phyloP scores from a whole-genome alignment of 2,888 invertebrate species.

The Syrphus vitripennis region DNA sequence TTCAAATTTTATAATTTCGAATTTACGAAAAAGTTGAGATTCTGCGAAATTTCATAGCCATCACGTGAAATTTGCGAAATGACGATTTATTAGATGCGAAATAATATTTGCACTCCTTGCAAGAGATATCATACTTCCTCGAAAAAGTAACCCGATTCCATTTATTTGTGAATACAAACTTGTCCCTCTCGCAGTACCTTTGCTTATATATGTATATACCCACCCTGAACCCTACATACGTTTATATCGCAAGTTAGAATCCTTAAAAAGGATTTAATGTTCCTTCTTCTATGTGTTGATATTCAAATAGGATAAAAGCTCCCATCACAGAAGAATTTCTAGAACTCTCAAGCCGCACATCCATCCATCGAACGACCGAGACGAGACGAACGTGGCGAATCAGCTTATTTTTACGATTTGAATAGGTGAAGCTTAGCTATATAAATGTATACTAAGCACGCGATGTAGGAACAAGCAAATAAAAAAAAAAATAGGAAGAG shows the following conservation, averaged over 20 bases:
- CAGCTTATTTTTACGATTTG: slow-evolving; percentile 38
- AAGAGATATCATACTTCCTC: too few relatives aligned
- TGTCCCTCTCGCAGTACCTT: background rate
- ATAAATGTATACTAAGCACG: background rate
- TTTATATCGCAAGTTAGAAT: background rate
- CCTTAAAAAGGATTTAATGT: slow-evolving; percentile 28
- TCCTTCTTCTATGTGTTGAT: slow-evolving; percentile 2
- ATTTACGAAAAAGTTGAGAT: too few relatives aligned
- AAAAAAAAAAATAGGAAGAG: background rate
- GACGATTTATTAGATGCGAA: too few relatives aligned
- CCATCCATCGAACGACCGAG: background rate
- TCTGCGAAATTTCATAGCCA: too few relatives aligned
- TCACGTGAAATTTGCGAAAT: too few relatives aligned
- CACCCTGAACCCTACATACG: too few relatives aligned
- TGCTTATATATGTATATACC: background rate
- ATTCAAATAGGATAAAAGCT: background rate
- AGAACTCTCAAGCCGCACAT: background rate
- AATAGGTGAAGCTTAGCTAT: slow-evolving; percentile 5
- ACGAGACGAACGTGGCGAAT: slow-evolving; percentile 39
- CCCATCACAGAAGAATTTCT: background rate
- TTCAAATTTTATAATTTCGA: too few relatives aligned
- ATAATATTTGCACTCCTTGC: too few relatives aligned
- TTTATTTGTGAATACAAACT: background rate
- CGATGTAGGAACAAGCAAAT: background rate
- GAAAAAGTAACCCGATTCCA: too few relatives aligned